Evolutionary conservation across 2,113 vertebrate species (phyloP), one percentile per base, ranked within the genome.

Genomic region (Ammodytes marinus): DNA sequence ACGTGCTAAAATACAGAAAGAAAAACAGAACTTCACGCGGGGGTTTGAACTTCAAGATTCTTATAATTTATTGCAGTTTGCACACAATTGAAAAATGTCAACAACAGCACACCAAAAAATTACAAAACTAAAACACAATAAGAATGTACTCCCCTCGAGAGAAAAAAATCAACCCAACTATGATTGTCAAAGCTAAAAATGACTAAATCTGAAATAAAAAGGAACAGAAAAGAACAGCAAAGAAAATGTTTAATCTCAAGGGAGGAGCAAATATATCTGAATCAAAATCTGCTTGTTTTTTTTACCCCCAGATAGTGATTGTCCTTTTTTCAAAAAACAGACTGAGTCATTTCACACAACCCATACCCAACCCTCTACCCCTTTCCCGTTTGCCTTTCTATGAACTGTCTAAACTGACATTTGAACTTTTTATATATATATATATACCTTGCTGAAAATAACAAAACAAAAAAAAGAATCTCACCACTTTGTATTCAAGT

Each of bases 41-140:
- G 5, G 11, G 63, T 76, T 76, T 86, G 87, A 89, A 89, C 89
- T 92, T 94, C 89, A 92, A 93, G 94, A 96, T 97, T 97, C 97
- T 97, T 97, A 98, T 98, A 98, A 99, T 99, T 99, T 99, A 99
- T 99, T 99, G 97, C 98, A 99, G 96, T 99, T 99, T 98, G 97
- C 97, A 99, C 98, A 99, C 97, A 97, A 97, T 97, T 99, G 96
- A 97, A 98, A 99, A 99, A 99, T 97, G 93, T 97, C 97, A 99
- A 97, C 97, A 98, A 96, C 95, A 94, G 97, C 98, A 99, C 97
- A 97, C 97, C 96, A 98, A 97, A 97, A 97, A 97, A 97, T 97
- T 99, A 99, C 98, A 99, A 99, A 99, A 99, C 97, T 98, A 98
- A 27, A 99, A 99, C 97, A 98, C 97, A 97, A 96, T 97, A 97